phyloP scores from a whole-genome alignment of 1,140 invertebrate species.

The Phthorimaea operculella region DNA sequence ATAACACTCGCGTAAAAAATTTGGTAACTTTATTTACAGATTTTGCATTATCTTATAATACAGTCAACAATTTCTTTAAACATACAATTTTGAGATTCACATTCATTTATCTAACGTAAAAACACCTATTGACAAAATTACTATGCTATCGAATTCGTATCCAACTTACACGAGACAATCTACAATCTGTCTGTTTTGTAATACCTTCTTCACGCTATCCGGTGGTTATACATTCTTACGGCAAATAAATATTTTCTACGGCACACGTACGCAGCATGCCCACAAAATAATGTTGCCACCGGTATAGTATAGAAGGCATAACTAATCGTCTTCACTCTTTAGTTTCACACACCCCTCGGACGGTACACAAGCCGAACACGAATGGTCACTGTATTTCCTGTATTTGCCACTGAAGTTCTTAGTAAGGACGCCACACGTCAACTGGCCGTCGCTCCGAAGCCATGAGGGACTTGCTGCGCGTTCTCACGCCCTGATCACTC shows the following conservation, averaged over 20 bases:
- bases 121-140: conserved; percentile 46
- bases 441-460: conserved; percentile 55
- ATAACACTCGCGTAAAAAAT: conserved; percentile 30
- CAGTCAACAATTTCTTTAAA: conserved; percentile 62
- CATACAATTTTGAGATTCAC: conserved; percentile 58
- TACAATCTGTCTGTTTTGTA: not conserved
- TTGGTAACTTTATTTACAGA: conserved; percentile 66
- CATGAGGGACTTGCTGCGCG: conserved; percentile 59
- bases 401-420: conserved; percentile 25
- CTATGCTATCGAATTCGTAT: conserved; percentile 46
- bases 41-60: conserved; percentile 63
- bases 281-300: too few relatives aligned
- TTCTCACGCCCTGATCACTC: conserved; percentile 50
- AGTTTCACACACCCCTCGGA: conserved; percentile 15
- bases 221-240: too few relatives aligned
- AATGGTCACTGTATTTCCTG: conserved; percentile 32
- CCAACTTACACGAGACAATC: conserved; percentile 17
- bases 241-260: too few relatives aligned
- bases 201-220: not conserved
- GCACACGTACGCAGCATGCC: too few relatives aligned
- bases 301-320: too few relatives aligned
- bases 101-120: conserved; percentile 62
- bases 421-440: conserved; percentile 73
- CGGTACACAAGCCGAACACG: conserved; percentile 31
- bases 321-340: too few relatives aligned